A percentile compares a stretch with the other conserved stretches of the same genome.
phyloP scores from a whole-genome alignment of 1,140 invertebrate genomes.

The Galleria mellonella region DNA sequence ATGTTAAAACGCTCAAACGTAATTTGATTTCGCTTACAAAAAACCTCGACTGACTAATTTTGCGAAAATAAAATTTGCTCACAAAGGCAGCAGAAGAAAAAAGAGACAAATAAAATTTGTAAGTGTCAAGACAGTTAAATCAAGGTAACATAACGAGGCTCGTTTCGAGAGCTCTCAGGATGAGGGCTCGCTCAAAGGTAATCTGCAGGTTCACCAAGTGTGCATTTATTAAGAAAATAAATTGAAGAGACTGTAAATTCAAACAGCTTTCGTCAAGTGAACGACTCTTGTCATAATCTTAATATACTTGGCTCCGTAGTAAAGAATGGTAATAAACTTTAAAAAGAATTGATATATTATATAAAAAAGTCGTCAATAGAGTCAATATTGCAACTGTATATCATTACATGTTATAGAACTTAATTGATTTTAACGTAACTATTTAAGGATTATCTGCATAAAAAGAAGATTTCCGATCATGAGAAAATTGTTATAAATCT shows the following conservation, averaged over 20 bases:
- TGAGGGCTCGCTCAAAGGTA: conserved; percentile 43
- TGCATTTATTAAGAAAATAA: conserved; percentile 3
- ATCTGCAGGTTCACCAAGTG: conserved; percentile 29
- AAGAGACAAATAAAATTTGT: conserved; percentile 48
- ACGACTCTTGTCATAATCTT: too few relatives aligned
- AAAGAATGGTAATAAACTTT: too few relatives aligned
- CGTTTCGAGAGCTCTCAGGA: conserved; percentile 38
- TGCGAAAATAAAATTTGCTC: conserved; percentile 48
- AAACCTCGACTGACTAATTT: conserved; percentile 42
- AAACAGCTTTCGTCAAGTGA: too few relatives aligned
- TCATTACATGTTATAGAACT: too few relatives aligned
- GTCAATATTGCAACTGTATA: too few relatives aligned
- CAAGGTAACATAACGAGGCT: conserved; percentile 52
- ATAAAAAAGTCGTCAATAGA: too few relatives aligned
- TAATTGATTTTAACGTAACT: too few relatives aligned
- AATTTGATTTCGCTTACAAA: conserved; percentile 42
- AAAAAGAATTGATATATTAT: too few relatives aligned
- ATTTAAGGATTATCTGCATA: too few relatives aligned
- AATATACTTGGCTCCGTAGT: too few relatives aligned
- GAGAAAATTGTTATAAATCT: too few relatives aligned
- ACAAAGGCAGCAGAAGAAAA: conserved; percentile 38
- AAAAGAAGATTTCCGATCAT: too few relatives aligned
- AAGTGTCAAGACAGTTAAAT: conserved; percentile 65
- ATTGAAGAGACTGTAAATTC: neutral
- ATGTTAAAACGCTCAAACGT: conserved; percentile 20